Evolutionary conservation across 1,140 invertebrate species (phyloP), one percentile per base, ranked within the genome.

Genomic region (Drosophila leontia): DNA sequence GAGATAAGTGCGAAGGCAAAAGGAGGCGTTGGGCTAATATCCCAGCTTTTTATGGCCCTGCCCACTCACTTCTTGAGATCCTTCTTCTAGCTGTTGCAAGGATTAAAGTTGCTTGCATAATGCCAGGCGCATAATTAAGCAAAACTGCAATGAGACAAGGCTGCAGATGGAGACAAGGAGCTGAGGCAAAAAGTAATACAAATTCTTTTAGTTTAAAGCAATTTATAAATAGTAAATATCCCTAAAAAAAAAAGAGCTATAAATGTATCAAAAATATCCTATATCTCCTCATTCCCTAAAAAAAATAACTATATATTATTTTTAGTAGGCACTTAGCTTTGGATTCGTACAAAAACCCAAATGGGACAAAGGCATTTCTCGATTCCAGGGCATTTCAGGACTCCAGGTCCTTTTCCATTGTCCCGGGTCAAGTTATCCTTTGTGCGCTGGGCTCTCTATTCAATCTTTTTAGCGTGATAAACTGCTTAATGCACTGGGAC

Each of bases 381-480:
- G 35, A 26, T 39, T 23, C n/a, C 53, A 35, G 3, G 13, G 34
- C 17, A 15, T 37, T 55, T 37, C 13, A 12, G 50, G 12, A 19
- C 15, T 53, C 50, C 1, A 0, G 34, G 34, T 15, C 17, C 13
- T 15, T 2, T 8, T 12, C 29, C 23, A 11, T 67, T 67, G 68
- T 68, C 29, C 63, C 17, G 32, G 13, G 34, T 67, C 65, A 53
- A 63, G 74, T 79, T 86, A 61, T 78, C 70, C 80, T 79, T 82
- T 82, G 77, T 80, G 82, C 50, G 82, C 50, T 57, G 48, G 57
- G 44, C 65, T 23, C 53, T 59, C 51, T 67, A 88, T 88, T 84
- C 77, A 88, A 81, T 90, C 85, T 84, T 70, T 77, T 88, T 78
- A 88, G 80, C 85, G 61, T 90, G 81, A 90, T 88, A 90, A 88